A percentile compares a stretch with the other conserved stretches of the same genome.
Conservation (phyloP, 1,140 invertebrate species). For the Argopecten irradians region DNA sequence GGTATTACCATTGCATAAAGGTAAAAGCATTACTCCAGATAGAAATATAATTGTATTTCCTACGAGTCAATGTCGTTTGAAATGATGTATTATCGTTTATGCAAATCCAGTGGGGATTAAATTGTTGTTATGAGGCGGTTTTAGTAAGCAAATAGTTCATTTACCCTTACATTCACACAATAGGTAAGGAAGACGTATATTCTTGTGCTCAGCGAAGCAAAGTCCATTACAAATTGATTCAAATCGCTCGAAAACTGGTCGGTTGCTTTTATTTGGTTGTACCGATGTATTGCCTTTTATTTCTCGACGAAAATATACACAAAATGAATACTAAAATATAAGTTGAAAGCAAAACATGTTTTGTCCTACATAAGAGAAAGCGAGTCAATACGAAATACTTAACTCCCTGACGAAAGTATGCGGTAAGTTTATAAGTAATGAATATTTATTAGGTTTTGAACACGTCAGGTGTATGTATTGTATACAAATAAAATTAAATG, state of each 20-base stretch:
- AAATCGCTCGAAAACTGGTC: neutral
- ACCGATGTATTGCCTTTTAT: neutral
- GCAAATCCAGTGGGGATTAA: neutral
- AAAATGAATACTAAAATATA: neutral
- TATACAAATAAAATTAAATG: neutral
- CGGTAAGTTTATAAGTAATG: neutral
- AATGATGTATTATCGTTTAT: constrained; percentile 10
- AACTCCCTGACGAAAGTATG: constrained; percentile 4
- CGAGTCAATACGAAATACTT: neutral
- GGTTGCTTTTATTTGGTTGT: constrained; percentile 7
- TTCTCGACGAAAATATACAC: neutral
- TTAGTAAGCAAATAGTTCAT: constrained; percentile 11
- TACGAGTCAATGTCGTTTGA: neutral
- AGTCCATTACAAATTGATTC: neutral
- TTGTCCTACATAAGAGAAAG: neutral
- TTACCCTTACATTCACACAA: neutral
- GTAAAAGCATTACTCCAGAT: neutral
- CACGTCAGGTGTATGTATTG: neutral
- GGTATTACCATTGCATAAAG: neutral
- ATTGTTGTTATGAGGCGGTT: neutral
- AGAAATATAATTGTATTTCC: neutral
- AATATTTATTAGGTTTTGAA: neutral
- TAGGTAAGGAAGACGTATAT: neutral
- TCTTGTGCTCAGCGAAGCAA: neutral
- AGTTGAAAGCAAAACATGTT: neutral